Percentiles rank a stretch among this genome's conserved stretches.
Evolutionary conservation across 1,140 invertebrate species (phyloP).

Genomic region (Chrysoperla carnea): DNA sequence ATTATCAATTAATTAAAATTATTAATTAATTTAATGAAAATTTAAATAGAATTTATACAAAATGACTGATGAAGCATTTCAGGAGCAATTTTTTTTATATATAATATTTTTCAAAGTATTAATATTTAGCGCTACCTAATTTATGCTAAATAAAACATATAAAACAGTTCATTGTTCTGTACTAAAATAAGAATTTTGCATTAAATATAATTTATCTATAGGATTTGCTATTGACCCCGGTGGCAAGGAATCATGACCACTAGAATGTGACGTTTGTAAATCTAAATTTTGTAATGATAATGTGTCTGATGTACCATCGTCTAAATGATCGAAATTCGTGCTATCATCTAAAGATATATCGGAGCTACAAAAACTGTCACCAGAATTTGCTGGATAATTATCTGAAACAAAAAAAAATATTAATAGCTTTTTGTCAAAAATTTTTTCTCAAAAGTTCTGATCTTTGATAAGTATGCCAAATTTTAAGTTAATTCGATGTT

Average conservation of each 20-base stretch:
- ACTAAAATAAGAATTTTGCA: conserved; percentile 90
- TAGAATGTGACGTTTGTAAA: conserved; percentile 27
- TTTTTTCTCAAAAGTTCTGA: too few species aligned
- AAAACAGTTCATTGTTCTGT: conserved; percentile 32
- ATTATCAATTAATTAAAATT: too few species aligned
- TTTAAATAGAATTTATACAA: too few species aligned
- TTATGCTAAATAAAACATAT: too few species aligned
- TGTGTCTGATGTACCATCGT: conserved; percentile 63
- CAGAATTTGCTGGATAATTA: conserved; percentile 62
- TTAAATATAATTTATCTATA: conserved; percentile 93
- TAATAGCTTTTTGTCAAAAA: too few species aligned
- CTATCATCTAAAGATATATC: conserved; percentile 74
- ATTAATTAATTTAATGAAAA: too few species aligned
- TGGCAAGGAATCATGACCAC: conserved; percentile 25
- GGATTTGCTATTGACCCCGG: conserved; percentile 51
- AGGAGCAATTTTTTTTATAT: too few species aligned
- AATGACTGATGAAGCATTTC: too few species aligned
- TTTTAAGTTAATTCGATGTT: too few species aligned
- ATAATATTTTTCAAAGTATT: too few species aligned
- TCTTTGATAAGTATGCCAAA: not conserved
- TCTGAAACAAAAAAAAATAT: conserved; percentile 33
- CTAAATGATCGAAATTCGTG: conserved; percentile 52
- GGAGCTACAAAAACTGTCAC: conserved; percentile 78
- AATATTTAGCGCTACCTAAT: too few species aligned
- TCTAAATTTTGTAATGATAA: conserved; percentile 52